Percentiles rank a stretch among this genome's conserved stretches.
These are phyloP conservation scores for Chondrilla cf. caribensis DNA, from an alignment of 37 sponge, comb jelly and placozoan species.

Conservation along the genomic window DNA sequence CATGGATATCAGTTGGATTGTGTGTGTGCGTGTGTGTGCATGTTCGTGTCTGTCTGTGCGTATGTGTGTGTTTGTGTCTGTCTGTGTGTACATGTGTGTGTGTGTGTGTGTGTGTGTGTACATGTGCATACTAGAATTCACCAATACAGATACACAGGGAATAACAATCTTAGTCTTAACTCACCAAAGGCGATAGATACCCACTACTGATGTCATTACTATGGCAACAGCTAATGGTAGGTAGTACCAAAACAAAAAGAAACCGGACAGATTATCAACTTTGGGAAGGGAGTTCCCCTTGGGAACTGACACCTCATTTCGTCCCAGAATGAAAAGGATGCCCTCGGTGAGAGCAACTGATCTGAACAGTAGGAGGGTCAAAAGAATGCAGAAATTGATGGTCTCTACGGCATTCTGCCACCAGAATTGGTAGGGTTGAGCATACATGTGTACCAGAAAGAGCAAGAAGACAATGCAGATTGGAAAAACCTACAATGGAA, in stretches of 20 bases:
- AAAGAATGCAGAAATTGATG: constrained; percentile 27
- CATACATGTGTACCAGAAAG: constrained; percentile 39
- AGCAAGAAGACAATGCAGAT: constrained; percentile 15
- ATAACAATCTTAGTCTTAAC: too few species aligned
- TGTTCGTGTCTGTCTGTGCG: constrained; percentile 48
- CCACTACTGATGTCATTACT: not conserved
- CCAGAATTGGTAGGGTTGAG: constrained; percentile 39
- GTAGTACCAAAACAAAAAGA: constrained; percentile 43
- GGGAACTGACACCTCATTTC: constrained; percentile 9
- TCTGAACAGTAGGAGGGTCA: constrained; percentile 34
- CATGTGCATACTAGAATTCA: constrained; percentile 27
- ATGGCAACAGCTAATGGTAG: constrained; percentile 28
- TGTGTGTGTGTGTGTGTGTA: constrained; percentile 46
- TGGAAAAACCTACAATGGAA: constrained; percentile 35
- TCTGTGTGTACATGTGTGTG: constrained; percentile 50
- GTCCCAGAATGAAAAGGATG: not conserved
- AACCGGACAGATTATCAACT: constrained; percentile 22
- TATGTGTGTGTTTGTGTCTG: constrained; percentile 56
- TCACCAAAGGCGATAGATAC: constrained; percentile 5
- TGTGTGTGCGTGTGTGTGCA: constrained; percentile 33
- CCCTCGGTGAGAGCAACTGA: constrained; percentile 21
- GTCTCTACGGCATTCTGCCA: constrained; percentile 54
- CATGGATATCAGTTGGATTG: not conserved
- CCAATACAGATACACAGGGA: not conserved
- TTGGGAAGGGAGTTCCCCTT: not conserved